A percentile compares a stretch with the other conserved stretches of the same genome.
These are phyloP conservation scores for Agriotes lineatus DNA, from an alignment of 2,888 invertebrate species.

Conservation along the genomic window DNA sequence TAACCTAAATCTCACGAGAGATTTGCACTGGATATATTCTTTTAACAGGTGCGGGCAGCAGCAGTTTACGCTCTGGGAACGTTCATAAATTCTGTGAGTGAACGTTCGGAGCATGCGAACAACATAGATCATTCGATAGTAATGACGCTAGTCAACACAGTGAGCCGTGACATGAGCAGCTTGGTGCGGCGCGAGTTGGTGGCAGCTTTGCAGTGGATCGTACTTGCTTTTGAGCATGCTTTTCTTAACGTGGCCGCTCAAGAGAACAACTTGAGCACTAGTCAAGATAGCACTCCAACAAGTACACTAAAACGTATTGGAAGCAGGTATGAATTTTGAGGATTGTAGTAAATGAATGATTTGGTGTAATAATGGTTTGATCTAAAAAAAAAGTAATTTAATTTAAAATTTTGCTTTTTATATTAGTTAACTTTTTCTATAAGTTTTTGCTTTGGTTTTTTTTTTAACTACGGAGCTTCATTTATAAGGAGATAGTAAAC, in stretches of 20 bases:
- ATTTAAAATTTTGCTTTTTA: no score
- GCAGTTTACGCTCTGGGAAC: constrained; percentile 96
- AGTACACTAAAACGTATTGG: constrained; percentile 57
- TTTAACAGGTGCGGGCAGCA: constrained; percentile 83
- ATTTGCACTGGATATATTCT: neutral
- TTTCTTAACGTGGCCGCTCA: constrained; percentile 85
- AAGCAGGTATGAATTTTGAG: constrained; percentile 57
- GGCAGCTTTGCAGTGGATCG: constrained; percentile 88
- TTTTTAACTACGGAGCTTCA: no score
- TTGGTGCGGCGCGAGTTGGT: constrained; percentile 90
- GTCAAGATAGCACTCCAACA: constrained; percentile 61
- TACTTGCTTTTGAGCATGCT: constrained; percentile 88
- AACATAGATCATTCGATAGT: constrained; percentile 94
- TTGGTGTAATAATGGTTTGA: no score
- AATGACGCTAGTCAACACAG: constrained; percentile 84
- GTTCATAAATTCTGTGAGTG: constrained; percentile 86
- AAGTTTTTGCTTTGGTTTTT: no score
- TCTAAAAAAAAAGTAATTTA: no score
- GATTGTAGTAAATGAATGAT: no score
- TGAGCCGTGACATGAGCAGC: constrained; percentile 84
- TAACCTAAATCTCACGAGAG: neutral
- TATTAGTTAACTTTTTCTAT: no score
- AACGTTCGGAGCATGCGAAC: constrained; percentile 92
- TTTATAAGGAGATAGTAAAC: no score
- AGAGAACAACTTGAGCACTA: constrained; percentile 60